phyloP scores from a whole-genome alignment of 2,797 vertebrate genomes.

The Chelidonichthys spinosus region DNA sequence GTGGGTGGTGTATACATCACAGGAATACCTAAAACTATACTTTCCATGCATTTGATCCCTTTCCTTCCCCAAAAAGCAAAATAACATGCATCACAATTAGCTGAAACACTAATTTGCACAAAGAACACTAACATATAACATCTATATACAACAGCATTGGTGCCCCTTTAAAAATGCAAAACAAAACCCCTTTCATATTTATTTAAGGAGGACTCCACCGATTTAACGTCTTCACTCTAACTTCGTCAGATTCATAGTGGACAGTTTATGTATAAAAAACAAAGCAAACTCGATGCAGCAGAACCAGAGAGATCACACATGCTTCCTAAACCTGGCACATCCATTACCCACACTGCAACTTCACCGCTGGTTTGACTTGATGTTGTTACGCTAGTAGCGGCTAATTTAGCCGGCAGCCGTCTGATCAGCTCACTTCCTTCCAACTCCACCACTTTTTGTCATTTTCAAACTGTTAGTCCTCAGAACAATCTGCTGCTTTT shows the following conservation, averaged over 20 bases:
- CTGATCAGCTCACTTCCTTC: background rate
- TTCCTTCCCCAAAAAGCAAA: background rate
- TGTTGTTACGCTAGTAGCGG: no score
- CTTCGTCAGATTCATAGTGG: background rate
- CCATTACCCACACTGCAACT: constrained; percentile 24
- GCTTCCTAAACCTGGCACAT: background rate
- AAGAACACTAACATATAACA: constrained; percentile 12
- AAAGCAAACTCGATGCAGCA: no score
- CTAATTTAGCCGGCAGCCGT: background rate
- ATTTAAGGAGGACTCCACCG: background rate
- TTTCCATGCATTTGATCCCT: background rate
- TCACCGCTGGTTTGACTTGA: background rate
- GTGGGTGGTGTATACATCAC: background rate
- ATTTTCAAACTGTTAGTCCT: background rate
- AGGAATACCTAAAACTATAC: constrained; percentile 12
- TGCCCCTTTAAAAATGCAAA: background rate
- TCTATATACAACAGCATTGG: constrained; percentile 51
- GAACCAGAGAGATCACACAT: background rate
- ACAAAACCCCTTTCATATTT: constrained; percentile 13
- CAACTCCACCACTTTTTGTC: background rate
- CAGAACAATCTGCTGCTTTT: background rate
- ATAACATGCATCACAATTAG: constrained; percentile 14
- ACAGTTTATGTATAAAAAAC: background rate
- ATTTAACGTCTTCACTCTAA: background rate
- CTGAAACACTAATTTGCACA: background rate